Evolutionary conservation across 2,888 invertebrate species (phyloP).

Genomic region (Phytoseiulus persimilis): DNA sequence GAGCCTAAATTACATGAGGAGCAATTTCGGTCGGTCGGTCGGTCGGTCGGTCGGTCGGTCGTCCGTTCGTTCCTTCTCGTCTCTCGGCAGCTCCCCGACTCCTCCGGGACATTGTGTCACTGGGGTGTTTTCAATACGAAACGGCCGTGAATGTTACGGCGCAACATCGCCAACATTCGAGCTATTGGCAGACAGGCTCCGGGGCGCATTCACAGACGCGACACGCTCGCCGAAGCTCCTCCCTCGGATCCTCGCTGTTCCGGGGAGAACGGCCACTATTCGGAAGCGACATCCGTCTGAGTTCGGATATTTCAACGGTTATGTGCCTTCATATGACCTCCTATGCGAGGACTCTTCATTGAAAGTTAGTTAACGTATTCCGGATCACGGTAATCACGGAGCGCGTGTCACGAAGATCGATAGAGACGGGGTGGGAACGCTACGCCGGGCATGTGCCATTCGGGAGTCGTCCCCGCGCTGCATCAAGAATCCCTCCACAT

Average conservation of each 20-base stretch:
- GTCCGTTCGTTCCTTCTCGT: not conserved
- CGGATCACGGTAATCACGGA: too few species aligned
- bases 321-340: too few species aligned
- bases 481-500: too few species aligned
- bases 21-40: not conserved
- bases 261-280: too few species aligned
- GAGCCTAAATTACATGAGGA: not conserved
- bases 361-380: too few species aligned
- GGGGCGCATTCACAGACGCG: not conserved
- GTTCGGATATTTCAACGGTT: too few species aligned
- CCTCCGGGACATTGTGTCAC: not conserved
- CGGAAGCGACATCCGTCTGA: too few species aligned
- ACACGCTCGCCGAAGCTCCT: not conserved
- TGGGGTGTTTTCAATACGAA: not conserved
- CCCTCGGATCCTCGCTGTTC: not conserved
- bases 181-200: not conserved
- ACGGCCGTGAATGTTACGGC: not conserved
- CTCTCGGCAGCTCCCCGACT: not conserved
- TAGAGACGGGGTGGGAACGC: too few species aligned
- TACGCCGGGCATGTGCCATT: too few species aligned
- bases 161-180: not conserved
- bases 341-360: too few species aligned
- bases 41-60: not conserved
- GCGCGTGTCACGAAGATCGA: too few species aligned
- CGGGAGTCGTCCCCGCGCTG: too few species aligned